Base-by-base conservation (phyloP, 1,140 invertebrate genomes). In the Coptotermes formosanus region DNA sequence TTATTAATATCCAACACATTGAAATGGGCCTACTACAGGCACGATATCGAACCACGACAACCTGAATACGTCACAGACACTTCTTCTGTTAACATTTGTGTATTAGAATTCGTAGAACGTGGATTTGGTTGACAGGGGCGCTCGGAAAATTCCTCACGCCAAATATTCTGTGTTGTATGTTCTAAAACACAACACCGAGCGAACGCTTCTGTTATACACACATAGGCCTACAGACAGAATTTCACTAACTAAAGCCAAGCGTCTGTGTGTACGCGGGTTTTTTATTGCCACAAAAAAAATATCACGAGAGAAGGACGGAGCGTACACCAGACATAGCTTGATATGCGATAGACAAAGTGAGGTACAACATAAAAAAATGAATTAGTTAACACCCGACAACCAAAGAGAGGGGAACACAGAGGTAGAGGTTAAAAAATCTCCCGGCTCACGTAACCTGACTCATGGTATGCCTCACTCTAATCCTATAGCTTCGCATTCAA, bases 231-330 rank as follows among this genome's bases (percentile, higher is more conserved):
- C 64, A 16, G 25, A 75, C 64, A 75, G n/a, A 75, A 75, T 75
- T 75, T n/a, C 64, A 75, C 64, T 75, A 75, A 75, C 64, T 6
- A 75, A 69, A 75, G 7, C 64, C 64, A 48, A 48, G 12, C 7
- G 59, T n/a, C 59, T 64, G 7, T 75, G 64, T 75, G 59, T 64
- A 21, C 25, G 25, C 25, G 59, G 1, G 16, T 64, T 21, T 64
- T 30, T 75, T 75, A 30, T 75, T 30, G 25, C 64, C 64, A 75
- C 64, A 75, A 75, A n/a, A n/a, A 75, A 75, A 75, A 75, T 75
- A 75, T 75, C 25, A 75, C 0, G 64, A 75, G 64, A 75, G 64
- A 30, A 75, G 25, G n/a, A 75, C 9, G 25, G 64, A 75, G n/a
- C 16, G 0, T 75, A 75, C n/a, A 30, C 14, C 64, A 75, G 25